phyloP scores from a whole-genome alignment of 2,797 vertebrate species.

The Smutsia temminckii region DNA sequence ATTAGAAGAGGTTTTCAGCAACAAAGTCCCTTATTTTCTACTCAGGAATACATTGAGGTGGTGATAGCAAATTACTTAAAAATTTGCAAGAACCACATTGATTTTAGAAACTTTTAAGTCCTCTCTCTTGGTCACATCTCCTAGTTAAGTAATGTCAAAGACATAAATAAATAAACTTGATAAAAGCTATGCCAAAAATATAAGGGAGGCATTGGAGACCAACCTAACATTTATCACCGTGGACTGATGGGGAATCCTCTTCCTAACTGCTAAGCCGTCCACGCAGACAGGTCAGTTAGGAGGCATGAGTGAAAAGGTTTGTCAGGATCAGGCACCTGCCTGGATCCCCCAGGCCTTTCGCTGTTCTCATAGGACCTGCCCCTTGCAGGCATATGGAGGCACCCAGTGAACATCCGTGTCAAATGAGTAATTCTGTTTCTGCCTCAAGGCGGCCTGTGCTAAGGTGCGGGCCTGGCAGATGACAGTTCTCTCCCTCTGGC shows the following conservation, averaged over 20 bases:
- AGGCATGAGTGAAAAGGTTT: background rate
- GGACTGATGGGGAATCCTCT: background rate
- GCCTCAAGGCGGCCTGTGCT: background rate
- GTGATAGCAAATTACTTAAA: background rate
- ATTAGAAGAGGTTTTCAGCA: background rate
- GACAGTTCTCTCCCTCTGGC: accelerated
- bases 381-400: background rate
- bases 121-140: background rate
- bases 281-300: background rate
- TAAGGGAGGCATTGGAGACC: background rate
- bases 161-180: background rate
- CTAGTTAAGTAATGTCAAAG: background rate
- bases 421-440: background rate
- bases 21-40: background rate
- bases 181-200: background rate
- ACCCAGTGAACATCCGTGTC: background rate
- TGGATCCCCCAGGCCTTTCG: background rate
- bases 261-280: background rate
- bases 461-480: background rate
- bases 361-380: background rate
- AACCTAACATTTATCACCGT: background rate
- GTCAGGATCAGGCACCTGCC: background rate
- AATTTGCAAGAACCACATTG: background rate
- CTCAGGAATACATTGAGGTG: background rate
- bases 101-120: background rate